These are phyloP conservation scores for Drosophila austrosaltans DNA, from an alignment of 2,888 invertebrate species.

Conservation along the genomic window DNA sequence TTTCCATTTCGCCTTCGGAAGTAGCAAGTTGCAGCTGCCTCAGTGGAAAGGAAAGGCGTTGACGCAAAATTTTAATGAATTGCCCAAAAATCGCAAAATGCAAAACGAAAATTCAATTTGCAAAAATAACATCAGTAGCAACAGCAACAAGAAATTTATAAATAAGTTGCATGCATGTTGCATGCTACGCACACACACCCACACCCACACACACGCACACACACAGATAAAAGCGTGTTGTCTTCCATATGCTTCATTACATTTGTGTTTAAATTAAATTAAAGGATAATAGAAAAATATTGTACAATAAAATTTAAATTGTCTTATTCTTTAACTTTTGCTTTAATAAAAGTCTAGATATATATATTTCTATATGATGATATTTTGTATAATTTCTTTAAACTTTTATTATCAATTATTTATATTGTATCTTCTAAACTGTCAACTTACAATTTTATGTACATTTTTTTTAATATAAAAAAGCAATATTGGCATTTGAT, in stretches of 20 bases:
- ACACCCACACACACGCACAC: conserved; percentile 19
- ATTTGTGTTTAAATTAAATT: conserved; percentile 72
- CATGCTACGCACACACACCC: conserved; percentile 55
- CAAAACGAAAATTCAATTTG: conserved; percentile 71
- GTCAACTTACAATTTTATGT: too few relatives aligned
- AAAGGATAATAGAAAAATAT: conserved; percentile 67
- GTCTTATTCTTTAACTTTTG: neutral
- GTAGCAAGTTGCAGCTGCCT: conserved; percentile 31
- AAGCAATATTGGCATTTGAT: too few relatives aligned
- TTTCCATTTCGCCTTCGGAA: conserved; percentile 48
- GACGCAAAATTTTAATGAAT: conserved; percentile 66
- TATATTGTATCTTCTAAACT: too few relatives aligned
- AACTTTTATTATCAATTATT: too few relatives aligned
- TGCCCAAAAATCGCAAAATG: conserved; percentile 67
- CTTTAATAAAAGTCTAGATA: neutral
- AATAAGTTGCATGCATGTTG: conserved; percentile 66
- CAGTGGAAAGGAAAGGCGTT: conserved; percentile 14
- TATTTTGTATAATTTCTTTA: too few relatives aligned
- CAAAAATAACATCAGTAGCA: conserved; percentile 59
- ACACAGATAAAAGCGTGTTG: conserved; percentile 40
- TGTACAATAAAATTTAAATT: conserved; percentile 7
- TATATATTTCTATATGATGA: too few relatives aligned
- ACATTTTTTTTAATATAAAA: too few relatives aligned
- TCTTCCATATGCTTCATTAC: conserved; percentile 71
- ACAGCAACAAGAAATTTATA: conserved; percentile 35